Conservation (phyloP, 1,140 invertebrate species). For the Tetraneura akinire region DNA sequence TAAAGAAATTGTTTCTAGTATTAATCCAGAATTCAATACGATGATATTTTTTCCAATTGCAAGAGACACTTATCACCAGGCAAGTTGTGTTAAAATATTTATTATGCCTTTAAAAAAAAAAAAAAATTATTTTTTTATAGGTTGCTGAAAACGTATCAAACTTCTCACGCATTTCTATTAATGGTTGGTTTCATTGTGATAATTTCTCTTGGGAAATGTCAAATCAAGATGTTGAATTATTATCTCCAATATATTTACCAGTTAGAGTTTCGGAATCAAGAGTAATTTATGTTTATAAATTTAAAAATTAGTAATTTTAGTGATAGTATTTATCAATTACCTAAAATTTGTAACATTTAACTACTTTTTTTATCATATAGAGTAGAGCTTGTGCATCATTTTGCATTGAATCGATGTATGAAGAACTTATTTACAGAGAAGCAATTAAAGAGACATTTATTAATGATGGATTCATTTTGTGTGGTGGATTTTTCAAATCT, state of each 20-base stretch:
- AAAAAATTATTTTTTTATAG: slow-evolving; percentile 46
- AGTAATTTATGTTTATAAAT: slow-evolving; percentile 4
- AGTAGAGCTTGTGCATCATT: neutral
- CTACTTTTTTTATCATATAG: neutral
- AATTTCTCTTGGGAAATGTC: neutral
- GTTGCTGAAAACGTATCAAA: slow-evolving; percentile 54
- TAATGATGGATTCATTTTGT: slow-evolving; percentile 11
- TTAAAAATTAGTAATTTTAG: neutral
- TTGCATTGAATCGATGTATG: neutral
- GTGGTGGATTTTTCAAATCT: neutral
- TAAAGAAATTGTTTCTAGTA: slow-evolving; percentile 25
- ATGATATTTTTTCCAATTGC: slow-evolving; percentile 55
- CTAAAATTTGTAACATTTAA: neutral
- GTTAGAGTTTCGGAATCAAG: neutral
- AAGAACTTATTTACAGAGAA: neutral
- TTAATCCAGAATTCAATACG: slow-evolving; percentile 53
- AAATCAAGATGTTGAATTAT: neutral
- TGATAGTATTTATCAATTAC: too few species aligned
- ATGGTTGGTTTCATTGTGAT: slow-evolving; percentile 56
- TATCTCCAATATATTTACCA: slow-evolving; percentile 12
- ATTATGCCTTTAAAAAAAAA: neutral
- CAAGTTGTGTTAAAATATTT: slow-evolving; percentile 5
- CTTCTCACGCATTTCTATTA: slow-evolving; percentile 53
- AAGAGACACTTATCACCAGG: slow-evolving; percentile 55
- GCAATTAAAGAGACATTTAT: neutral